Conservation (phyloP, 2,888 invertebrate genomes). For the Troilus luridus region DNA sequence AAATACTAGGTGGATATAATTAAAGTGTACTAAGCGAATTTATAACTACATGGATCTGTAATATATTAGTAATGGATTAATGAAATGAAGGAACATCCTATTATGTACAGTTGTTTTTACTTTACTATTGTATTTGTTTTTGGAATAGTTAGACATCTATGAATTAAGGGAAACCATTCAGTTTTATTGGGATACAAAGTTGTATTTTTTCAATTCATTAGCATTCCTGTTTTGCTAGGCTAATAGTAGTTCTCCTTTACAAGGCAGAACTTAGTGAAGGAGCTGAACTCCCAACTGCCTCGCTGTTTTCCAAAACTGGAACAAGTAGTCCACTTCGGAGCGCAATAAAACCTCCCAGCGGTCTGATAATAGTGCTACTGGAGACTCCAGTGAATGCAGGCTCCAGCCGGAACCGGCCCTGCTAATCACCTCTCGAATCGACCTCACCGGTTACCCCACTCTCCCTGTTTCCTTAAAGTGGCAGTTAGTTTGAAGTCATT, state of each 20-base stretch:
- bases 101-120: no score
- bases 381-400: background rate
- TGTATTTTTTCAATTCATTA: no score
- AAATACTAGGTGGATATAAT: no score
- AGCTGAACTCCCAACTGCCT: background rate
- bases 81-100: no score
- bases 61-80: no score
- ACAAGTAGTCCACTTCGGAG: background rate
- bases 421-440: constrained; percentile 18
- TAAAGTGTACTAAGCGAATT: no score
- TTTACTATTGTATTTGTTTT: no score
- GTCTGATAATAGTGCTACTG: background rate
- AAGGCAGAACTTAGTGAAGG: background rate
- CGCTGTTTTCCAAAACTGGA: background rate
- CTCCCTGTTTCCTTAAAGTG: background rate
- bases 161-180: no score
- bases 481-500: background rate
- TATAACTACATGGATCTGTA: no score
- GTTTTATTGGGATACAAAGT: no score
- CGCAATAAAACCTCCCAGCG: constrained; percentile 18
- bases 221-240: no score
- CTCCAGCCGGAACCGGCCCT: background rate
- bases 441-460: constrained; percentile 1
- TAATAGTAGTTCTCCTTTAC: background rate
- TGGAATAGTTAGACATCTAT: no score